Evolutionary conservation across 30 jellyfish, hydroid and myxozoan species (phyloP).

Genomic region (Chrysaora quinquecirrha): DNA sequence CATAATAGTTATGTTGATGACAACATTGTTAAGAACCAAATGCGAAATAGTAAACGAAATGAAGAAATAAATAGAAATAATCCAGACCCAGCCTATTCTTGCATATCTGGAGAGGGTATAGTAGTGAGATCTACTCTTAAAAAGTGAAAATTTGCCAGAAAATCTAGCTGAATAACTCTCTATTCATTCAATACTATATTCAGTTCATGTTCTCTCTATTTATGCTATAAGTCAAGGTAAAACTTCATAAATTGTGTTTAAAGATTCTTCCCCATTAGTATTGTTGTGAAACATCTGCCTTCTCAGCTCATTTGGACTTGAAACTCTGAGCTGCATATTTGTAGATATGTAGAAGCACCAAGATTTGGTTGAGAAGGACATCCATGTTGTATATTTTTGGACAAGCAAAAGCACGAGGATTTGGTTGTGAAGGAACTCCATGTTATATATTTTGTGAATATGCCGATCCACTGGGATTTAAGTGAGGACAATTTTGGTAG

Average conservation of each 20-base stretch:
- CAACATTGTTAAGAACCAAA: conserved; percentile 23
- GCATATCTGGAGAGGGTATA: conserved; percentile 3
- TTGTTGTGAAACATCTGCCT: background rate
- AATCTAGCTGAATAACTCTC: background rate
- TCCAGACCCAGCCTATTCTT: conserved; percentile 3
- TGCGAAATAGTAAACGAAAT: background rate
- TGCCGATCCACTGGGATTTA: background rate
- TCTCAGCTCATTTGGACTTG: background rate
- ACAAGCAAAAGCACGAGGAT: too few relatives aligned
- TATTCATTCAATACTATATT: background rate
- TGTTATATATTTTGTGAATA: background rate
- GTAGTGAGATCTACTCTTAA: background rate
- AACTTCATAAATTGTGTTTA: background rate
- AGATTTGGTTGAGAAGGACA: too few relatives aligned
- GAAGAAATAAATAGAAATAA: conserved; percentile 4
- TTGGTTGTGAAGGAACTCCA: background rate
- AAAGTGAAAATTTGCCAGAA: background rate
- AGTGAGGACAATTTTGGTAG: background rate
- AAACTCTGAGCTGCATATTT: background rate
- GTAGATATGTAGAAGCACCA: too few relatives aligned
- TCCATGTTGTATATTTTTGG: too few relatives aligned
- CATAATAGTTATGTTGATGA: conserved; percentile 19
- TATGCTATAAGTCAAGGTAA: background rate
- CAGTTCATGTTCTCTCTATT: background rate
- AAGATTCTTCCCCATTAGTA: background rate